A percentile compares a stretch with the other conserved stretches of the same genome.
These are phyloP conservation scores for Clivina fossor DNA, from an alignment of 2,888 invertebrate genomes.

Conservation along the genomic window DNA sequence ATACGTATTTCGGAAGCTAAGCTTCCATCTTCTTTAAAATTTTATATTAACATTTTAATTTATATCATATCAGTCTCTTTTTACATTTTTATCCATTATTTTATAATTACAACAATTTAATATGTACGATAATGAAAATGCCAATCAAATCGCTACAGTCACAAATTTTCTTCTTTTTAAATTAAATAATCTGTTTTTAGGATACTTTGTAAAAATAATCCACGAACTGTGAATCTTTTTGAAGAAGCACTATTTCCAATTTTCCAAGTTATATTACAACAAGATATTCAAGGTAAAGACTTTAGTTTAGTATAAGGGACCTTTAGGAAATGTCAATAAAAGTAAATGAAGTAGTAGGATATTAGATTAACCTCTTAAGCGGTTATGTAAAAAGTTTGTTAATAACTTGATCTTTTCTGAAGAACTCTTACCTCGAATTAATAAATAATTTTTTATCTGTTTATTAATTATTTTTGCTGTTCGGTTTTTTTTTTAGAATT, in stretches of 20 bases:
- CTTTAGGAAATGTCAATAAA: too few species aligned
- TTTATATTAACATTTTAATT: constrained; percentile 13
- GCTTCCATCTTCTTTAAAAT: too few species aligned
- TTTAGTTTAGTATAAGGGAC: too few species aligned
- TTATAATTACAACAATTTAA: constrained; percentile 14
- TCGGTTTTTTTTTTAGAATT: constrained; percentile 69
- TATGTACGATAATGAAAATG: too few species aligned
- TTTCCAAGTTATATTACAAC: constrained; percentile 91
- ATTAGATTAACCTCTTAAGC: too few species aligned
- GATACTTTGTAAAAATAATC: constrained; percentile 82
- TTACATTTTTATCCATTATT: constrained; percentile 4
- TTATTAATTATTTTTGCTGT: constrained; percentile 10
- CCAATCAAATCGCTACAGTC: too few species aligned
- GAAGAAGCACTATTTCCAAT: constrained; percentile 92
- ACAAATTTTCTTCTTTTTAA: constrained; percentile 10
- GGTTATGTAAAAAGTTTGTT: too few species aligned
- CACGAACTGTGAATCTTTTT: constrained; percentile 79
- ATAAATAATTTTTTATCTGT: constrained; percentile 3
- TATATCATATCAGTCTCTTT: constrained; percentile 25
- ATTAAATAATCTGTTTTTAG: constrained; percentile 52
- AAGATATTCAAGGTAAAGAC: constrained; percentile 81
- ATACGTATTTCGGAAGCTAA: too few species aligned
- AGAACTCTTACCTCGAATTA: too few species aligned
- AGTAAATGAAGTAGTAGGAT: too few species aligned
- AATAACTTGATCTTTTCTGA: too few species aligned